Evolutionary conservation across 2,797 vertebrate genomes (phyloP).

Genomic region (Sitta carolinensis): DNA sequence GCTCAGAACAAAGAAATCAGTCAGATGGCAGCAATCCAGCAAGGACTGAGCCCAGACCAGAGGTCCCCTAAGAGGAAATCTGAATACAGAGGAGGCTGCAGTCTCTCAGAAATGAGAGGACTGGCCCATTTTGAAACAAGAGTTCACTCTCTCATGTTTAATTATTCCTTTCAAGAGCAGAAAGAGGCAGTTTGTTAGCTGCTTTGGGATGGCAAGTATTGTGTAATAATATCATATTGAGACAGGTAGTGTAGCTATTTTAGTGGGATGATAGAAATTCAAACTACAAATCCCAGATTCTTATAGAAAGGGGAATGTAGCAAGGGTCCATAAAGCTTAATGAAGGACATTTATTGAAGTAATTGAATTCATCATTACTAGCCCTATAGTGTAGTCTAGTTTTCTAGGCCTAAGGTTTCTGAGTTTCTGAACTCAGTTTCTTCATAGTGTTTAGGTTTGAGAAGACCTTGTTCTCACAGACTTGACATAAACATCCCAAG

Average conservation of each 20-base stretch:
- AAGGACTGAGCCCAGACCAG: background rate
- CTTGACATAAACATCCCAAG: too few relatives aligned
- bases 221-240: background rate
- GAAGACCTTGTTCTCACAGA: too few relatives aligned
- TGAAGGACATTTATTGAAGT: background rate
- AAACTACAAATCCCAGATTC: background rate
- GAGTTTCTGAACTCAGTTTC: too few relatives aligned
- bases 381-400: background rate
- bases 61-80: background rate
- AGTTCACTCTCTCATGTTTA: background rate
- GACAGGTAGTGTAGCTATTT: background rate
- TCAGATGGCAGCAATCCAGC: background rate
- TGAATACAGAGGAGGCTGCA: background rate
- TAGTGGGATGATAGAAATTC: background rate
- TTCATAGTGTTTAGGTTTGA: too few relatives aligned
- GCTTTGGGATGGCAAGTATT: background rate
- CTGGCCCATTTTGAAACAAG: background rate
- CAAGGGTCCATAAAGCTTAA: background rate
- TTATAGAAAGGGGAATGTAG: background rate
- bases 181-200: background rate
- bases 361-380: background rate
- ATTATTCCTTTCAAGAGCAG: background rate
- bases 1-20: background rate
- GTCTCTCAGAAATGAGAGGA: background rate
- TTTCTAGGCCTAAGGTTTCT: too few relatives aligned